A percentile compares a stretch with the other conserved stretches of the same genome.
Conservation (phyloP, 2,113 vertebrate genomes). For the Neopipo cinnamomea region DNA sequence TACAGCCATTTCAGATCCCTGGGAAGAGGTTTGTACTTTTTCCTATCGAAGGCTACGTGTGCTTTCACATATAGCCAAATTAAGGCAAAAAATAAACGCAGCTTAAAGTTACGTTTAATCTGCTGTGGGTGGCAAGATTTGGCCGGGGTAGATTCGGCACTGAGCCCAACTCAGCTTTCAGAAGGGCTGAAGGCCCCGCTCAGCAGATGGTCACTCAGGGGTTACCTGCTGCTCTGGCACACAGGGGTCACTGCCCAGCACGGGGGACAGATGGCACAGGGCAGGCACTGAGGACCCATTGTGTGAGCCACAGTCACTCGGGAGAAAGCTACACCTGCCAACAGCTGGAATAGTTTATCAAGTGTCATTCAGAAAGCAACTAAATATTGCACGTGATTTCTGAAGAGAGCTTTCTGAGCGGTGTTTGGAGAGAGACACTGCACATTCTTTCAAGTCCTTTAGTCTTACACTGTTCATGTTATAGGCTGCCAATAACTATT, state of each 20-base stretch:
- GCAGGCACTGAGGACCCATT: background rate
- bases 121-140: background rate
- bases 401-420: background rate
- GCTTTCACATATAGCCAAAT: background rate
- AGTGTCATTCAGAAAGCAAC: background rate
- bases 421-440: background rate
- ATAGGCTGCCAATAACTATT: background rate
- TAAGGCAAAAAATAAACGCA: rapidly evolving
- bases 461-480: rapidly evolving
- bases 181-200: background rate
- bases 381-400: background rate
- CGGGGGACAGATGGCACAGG: conserved; percentile 61
- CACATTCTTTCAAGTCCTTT: background rate
- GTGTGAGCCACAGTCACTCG: background rate
- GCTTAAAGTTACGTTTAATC: background rate
- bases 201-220: conserved; percentile 64
- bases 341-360: conserved; percentile 54
- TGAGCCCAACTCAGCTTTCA: background rate
- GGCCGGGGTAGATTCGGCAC: background rate
- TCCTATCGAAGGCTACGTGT: background rate
- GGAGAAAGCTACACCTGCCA: conserved; percentile 66
- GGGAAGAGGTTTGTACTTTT: background rate
- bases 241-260: conserved; percentile 1
- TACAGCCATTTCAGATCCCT: background rate
- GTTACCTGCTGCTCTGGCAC: conserved; percentile 60